Evolutionary conservation across 2,113 vertebrate species (phyloP).

Genomic region (Mormyrus lacerda): DNA sequence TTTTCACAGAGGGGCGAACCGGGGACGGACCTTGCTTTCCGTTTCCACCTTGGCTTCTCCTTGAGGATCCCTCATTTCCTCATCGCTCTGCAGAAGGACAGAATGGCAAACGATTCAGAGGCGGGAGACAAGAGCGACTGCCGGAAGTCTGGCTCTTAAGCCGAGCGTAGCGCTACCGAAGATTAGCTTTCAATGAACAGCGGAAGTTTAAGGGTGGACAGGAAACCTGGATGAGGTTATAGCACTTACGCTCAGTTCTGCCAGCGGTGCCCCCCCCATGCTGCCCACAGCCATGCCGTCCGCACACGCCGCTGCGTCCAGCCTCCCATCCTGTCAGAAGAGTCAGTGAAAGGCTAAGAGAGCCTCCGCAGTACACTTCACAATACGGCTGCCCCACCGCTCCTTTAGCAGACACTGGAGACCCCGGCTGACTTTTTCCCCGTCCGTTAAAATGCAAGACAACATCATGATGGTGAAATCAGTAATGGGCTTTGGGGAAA

Average conservation of each 20-base stretch:
- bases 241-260: background rate
- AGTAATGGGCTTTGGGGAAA: background rate
- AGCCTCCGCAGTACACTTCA: too few species aligned
- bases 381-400: background rate
- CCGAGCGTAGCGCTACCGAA: background rate
- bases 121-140: background rate
- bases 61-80: conserved; percentile 25
- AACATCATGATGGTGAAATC: background rate
- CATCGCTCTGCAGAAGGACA: conserved; percentile 8
- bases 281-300: background rate
- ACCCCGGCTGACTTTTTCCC: background rate
- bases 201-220: background rate
- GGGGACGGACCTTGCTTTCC: conserved; percentile 29
- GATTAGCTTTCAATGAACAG: background rate
- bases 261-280: background rate
- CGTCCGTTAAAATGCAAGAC: background rate
- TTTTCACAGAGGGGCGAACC: background rate
- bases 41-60: conserved; percentile 31
- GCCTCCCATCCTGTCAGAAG: background rate
- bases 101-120: background rate
- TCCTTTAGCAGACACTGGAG: background rate
- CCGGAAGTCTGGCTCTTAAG: background rate
- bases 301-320: background rate
- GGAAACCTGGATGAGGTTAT: background rate
- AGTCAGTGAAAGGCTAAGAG: background rate